A percentile compares a stretch with the other conserved stretches of the same genome.
These are phyloP conservation scores for Portunus trituberculatus DNA, from an alignment of 1,140 invertebrate species.

Conservation along the genomic window DNA sequence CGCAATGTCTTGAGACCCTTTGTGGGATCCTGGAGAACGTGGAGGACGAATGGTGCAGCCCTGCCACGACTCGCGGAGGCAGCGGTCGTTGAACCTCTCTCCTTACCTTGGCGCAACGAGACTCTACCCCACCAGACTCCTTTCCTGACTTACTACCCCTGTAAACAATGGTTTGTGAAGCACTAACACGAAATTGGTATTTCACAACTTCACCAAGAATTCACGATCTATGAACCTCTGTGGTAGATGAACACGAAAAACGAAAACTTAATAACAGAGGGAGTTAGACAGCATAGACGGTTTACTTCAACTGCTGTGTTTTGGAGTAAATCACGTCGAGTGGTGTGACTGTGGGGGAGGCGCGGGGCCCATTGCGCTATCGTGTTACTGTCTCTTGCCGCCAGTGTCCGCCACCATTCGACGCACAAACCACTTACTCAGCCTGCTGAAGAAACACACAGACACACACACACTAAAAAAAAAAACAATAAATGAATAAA, in stretches of 20 bases:
- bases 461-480: too few relatives aligned
- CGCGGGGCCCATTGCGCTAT: not conserved
- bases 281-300: not conserved
- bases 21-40: too few relatives aligned
- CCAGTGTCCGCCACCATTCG: not conserved
- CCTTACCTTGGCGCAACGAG: not conserved
- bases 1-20: too few relatives aligned
- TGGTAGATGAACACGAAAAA: not conserved
- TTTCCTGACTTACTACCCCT: not conserved
- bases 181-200: not conserved
- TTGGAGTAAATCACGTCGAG: not conserved
- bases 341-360: not conserved
- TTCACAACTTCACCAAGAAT: not conserved
- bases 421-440: too few relatives aligned
- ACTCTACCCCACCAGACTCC: not conserved
- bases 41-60: too few relatives aligned
- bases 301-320: not conserved
- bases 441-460: too few relatives aligned
- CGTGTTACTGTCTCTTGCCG: not conserved
- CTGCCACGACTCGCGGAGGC: not conserved
- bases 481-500: too few relatives aligned
- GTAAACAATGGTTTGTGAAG: not conserved
- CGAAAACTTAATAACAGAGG: not conserved
- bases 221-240: not conserved
- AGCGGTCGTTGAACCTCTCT: not conserved